Percentiles rank a stretch among this genome's conserved stretches.
Conservation (phyloP, 2,113 vertebrate species). For the Martes martes region DNA sequence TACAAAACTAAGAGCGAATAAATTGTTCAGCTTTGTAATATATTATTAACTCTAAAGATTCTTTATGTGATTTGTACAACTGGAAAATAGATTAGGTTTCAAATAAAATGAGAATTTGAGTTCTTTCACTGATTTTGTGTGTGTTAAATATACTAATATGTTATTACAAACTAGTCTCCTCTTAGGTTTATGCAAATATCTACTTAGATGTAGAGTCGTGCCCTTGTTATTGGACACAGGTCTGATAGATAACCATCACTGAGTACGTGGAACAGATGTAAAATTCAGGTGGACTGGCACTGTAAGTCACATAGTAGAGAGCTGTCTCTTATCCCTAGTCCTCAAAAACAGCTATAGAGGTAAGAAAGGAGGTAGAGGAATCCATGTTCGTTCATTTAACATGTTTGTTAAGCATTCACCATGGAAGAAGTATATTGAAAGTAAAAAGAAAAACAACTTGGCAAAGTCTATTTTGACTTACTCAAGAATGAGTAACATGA, state of each 20-base stretch:
- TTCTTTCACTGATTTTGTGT: background rate
- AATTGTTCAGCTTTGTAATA: background rate
- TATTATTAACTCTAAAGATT: background rate
- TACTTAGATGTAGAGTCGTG: background rate
- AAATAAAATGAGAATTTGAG: constrained; percentile 1
- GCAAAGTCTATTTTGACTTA: background rate
- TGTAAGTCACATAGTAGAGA: background rate
- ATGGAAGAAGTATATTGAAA: background rate
- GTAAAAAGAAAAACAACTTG: background rate
- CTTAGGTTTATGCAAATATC: background rate
- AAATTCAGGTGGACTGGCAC: background rate
- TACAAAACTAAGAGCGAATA: background rate
- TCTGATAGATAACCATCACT: background rate
- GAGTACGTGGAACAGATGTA: background rate
- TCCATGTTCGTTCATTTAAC: background rate
- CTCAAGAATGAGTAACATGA: background rate
- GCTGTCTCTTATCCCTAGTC: background rate
- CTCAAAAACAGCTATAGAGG: background rate
- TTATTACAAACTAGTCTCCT: background rate
- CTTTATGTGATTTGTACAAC: background rate
- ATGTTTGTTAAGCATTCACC: background rate
- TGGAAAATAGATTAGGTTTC: background rate
- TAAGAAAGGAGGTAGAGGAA: background rate
- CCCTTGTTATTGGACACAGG: background rate
- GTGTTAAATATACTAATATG: background rate